Evolutionary conservation across 2,888 invertebrate genomes (phyloP).

Genomic region (Mimachlamys varia): DNA sequence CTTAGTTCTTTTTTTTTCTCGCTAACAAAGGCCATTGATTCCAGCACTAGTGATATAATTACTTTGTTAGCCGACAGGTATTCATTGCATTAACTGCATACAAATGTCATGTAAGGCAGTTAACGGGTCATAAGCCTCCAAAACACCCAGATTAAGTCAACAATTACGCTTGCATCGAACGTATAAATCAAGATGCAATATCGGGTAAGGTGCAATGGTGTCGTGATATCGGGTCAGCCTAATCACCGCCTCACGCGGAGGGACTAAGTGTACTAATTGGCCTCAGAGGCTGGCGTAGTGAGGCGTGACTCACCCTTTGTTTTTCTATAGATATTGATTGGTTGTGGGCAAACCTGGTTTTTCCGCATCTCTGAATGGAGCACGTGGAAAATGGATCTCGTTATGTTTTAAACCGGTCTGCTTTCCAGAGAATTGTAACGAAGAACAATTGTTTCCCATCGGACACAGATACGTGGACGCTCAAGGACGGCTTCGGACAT

Average conservation of each 20-base stretch:
- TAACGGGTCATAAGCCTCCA: not conserved
- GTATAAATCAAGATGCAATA: not conserved
- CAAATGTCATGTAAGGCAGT: not conserved
- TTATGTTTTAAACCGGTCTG: not conserved
- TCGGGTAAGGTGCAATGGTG: not conserved
- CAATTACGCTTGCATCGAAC: constrained; percentile 7
- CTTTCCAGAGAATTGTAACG: not conserved
- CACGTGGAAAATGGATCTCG: constrained; percentile 8
- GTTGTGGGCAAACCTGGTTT: not conserved
- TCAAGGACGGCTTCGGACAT: not conserved
- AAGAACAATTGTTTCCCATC: not conserved
- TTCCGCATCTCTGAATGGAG: not conserved
- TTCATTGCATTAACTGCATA: not conserved
- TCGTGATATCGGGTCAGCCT: not conserved
- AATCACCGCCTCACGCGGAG: constrained; percentile 4
- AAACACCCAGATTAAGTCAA: constrained; percentile 28
- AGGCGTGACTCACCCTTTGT: constrained; percentile 16
- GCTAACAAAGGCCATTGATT: not conserved
- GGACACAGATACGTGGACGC: too few species aligned
- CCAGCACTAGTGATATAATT: not conserved
- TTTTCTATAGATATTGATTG: constrained; percentile 6
- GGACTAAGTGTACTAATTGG: constrained; percentile 20
- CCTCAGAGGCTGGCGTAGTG: constrained; percentile 8
- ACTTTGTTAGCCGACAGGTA: not conserved
- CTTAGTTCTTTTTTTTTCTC: constrained; percentile 14